Percentiles rank a stretch among this genome's conserved stretches.
Evolutionary conservation across 2,888 invertebrate species (phyloP).

Genomic region (Sepioteuthis lessoniana): DNA sequence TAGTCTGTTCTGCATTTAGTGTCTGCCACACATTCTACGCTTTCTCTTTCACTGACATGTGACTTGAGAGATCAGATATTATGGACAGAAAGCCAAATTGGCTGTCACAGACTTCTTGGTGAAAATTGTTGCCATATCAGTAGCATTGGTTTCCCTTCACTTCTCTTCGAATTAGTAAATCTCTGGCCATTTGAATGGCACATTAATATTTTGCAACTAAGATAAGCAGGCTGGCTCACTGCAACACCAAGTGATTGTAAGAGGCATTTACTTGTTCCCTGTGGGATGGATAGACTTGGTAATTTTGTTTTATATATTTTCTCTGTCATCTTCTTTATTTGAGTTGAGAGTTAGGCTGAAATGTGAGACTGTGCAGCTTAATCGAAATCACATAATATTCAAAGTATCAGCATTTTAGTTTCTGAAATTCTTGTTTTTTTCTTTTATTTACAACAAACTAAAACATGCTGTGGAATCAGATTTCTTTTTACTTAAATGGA

Average conservation of each 20-base stretch:
- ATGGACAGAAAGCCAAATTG: slow-evolving; percentile 12
- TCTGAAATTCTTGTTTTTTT: no score
- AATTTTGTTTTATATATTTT: not conserved
- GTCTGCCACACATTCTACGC: not conserved
- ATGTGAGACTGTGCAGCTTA: not conserved
- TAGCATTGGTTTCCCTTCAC: not conserved
- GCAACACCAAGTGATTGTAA: not conserved
- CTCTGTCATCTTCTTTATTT: not conserved
- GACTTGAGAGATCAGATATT: slow-evolving; percentile 14
- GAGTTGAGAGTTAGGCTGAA: not conserved
- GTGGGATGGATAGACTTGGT: not conserved
- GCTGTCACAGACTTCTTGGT: slow-evolving; percentile 33
- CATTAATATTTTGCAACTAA: not conserved
- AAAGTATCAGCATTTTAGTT: no score
- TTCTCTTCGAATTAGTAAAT: not conserved
- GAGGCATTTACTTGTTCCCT: not conserved
- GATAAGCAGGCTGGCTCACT: not conserved
- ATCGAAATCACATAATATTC: no score
- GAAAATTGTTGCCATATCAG: not conserved
- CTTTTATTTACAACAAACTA: no score
- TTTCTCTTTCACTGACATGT: not conserved
- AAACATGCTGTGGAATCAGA: no score
- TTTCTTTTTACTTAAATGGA: no score
- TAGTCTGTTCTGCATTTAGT: not conserved
- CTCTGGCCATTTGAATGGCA: not conserved